Percentiles rank a stretch among this genome's conserved stretches.
phyloP scores from a whole-genome alignment of 2,113 vertebrate genomes.

The Aspidoscelis tigris region DNA sequence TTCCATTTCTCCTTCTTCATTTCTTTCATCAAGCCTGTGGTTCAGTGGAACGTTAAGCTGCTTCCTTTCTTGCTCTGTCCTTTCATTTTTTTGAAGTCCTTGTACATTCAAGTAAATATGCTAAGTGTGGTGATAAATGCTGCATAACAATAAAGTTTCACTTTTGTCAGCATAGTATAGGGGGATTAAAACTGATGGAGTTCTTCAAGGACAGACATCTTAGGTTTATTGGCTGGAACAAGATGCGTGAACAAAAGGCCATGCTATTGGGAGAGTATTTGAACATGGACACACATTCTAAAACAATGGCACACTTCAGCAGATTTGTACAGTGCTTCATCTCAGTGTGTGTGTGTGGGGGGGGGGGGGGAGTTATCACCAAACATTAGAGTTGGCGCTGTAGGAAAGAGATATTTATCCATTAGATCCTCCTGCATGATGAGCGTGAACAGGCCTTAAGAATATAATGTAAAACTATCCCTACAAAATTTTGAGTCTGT shows the following conservation, averaged over 20 bases:
- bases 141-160: not conserved
- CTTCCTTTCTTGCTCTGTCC: not conserved
- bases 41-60: not conserved
- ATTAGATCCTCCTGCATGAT: not conserved
- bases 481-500: not conserved
- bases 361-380: not conserved
- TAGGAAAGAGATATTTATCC: not conserved
- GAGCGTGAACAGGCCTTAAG: no score
- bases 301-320: not conserved
- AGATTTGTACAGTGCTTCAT: constrained; percentile 13
- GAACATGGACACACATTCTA: not conserved
- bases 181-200: constrained; percentile 6
- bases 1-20: not conserved
- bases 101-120: not conserved
- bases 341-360: not conserved
- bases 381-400: not conserved
- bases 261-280: not conserved
- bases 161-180: not conserved
- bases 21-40: not conserved
- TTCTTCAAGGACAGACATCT: not conserved
- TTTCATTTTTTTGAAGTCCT: not conserved
- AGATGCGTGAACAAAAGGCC: not conserved
- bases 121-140: not conserved
- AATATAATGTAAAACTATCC: not conserved
- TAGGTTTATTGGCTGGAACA: not conserved